Base-by-base conservation (phyloP, 2,797 vertebrate species). In the Pelodytes ibericus region DNA sequence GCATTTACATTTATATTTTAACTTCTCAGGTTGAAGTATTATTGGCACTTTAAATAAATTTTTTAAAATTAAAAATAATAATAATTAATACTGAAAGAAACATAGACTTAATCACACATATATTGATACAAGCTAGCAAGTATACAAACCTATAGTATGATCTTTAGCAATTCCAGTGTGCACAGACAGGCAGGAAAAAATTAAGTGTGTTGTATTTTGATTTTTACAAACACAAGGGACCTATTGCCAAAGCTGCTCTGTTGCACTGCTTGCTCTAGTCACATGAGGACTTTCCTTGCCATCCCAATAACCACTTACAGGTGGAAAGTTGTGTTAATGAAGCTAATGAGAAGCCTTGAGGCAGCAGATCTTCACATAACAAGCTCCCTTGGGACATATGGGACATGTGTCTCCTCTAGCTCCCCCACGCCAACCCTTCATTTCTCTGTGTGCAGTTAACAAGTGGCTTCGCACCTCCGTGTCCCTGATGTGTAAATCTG, bases 291-390 rank as follows among this genome's bases (percentile, higher is more conserved):
- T 20, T 56, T 39, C 49, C 18, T 22, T 15, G 30, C 26, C 13
- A 30, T 58, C 59, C 10, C 39, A 15, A 36, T 33, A 53, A 27
- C 29, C 13, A 53, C 44, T 49, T 26, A 30, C 22, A 33, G 64
- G 24, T 64, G 9, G 36, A 44, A 74, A 41, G 63, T 16, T 47
- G 33, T 2, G 15, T 67, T 67, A 78, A 44, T 72, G 29, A 72
- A 61, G 8, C 31, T 79, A 79, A 79, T 73, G n/a, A 53, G 36
- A 73, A 51, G 31, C 29, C 11, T 1, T 13, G 10, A 61, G 20
- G 13, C 64, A 24, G 63, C 39, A 31, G 20, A 67, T 66, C 31
- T 30, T 67, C 29, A 60, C 27, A 72, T 72, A 78, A 78, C 41
- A 51, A 78, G 75, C 47, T 56, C 76, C 62, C n/a, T 2, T 4